A percentile compares a stretch with the other conserved stretches of the same genome.
phyloP scores from a whole-genome alignment of 2,888 invertebrate genomes.

The Cataglyphis cursor region DNA sequence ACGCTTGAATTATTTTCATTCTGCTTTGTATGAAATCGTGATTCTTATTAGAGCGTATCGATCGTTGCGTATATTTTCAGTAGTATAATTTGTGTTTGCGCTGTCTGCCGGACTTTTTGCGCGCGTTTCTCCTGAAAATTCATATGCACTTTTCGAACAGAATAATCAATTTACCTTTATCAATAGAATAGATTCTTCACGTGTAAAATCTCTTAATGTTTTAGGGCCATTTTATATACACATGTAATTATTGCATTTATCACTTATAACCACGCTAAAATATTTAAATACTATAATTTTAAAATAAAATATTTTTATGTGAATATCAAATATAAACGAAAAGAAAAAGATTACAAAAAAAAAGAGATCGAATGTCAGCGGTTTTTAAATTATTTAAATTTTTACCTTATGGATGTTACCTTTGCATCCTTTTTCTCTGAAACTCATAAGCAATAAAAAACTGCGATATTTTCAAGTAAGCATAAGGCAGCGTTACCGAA shows the following conservation, averaged over 20 bases:
- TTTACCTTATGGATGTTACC: constrained; percentile 24
- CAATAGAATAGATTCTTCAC: neutral
- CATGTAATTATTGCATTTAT: neutral
- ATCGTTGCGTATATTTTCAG: neutral
- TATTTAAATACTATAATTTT: neutral
- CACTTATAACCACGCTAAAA: neutral
- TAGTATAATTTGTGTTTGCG: neutral
- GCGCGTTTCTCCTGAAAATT: neutral
- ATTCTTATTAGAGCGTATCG: neutral
- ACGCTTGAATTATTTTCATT: neutral
- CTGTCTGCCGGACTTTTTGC: neutral
- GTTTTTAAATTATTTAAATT: constrained; percentile 20
- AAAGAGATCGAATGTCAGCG: neutral
- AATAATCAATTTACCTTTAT: neutral
- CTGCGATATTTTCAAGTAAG: neutral
- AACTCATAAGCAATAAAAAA: neutral
- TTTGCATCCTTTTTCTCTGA: neutral
- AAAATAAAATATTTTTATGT: neutral
- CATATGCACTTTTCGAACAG: neutral
- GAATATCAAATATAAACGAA: neutral
- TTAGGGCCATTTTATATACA: neutral
- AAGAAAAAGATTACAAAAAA: neutral
- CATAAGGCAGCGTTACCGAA: constrained; percentile 38
- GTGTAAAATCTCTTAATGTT: neutral
- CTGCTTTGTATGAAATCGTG: neutral